Evolutionary conservation across 2,888 invertebrate species (phyloP).

Genomic region (Hyposoter dolosus): DNA sequence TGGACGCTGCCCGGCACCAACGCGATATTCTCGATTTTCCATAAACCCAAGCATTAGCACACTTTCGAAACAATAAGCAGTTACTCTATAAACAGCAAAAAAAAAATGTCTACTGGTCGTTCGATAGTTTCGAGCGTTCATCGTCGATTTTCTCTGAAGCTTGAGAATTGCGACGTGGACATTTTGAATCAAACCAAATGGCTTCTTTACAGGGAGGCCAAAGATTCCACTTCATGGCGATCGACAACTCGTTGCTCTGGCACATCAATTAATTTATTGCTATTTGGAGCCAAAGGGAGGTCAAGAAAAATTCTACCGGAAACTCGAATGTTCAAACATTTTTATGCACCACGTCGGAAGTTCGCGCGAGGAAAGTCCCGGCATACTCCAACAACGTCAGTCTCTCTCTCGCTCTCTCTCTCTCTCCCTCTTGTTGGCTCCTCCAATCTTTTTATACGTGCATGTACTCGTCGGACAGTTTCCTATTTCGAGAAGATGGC

Average conservation of each 20-base stretch:
- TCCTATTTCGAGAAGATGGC: conserved; percentile 58
- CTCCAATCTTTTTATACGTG: conserved; percentile 1
- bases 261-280: neutral
- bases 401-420: conserved; percentile 1
- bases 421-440: neutral
- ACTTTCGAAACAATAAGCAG: neutral
- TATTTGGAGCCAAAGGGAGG: neutral
- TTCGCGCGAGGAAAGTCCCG: conserved; percentile 46
- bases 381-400: conserved; percentile 66
- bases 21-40: neutral
- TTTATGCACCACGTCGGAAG: neutral
- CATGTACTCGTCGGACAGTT: conserved; percentile 48
- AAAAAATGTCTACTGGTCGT: neutral
- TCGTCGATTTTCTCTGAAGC: no score
- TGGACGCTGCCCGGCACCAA: neutral
- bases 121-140: neutral
- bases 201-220: neutral
- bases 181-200: neutral
- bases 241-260: neutral
- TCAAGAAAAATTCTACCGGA: conserved; percentile 7
- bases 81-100: no score
- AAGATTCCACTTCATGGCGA: neutral
- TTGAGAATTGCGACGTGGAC: neutral
- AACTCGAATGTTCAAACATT: conserved; percentile 18
- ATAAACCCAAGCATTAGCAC: neutral